These are phyloP conservation scores for Notarius lentiginosus DNA, from an alignment of 2,113 vertebrate species.

Conservation along the genomic window DNA sequence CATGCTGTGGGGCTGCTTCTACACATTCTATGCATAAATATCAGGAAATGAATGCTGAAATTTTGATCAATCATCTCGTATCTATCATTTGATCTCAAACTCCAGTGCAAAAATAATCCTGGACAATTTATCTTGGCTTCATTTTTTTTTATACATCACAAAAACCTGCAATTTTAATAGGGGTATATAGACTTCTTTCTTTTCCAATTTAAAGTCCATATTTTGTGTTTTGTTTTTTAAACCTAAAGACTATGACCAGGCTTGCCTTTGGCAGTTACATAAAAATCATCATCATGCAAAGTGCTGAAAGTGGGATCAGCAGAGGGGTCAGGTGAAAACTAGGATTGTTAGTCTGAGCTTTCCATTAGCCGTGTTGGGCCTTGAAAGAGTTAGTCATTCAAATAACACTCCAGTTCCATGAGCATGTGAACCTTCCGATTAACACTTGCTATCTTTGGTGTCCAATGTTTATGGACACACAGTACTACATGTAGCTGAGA, in stretches of 20 bases:
- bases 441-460: background rate
- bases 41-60: background rate
- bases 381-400: background rate
- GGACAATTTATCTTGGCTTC: background rate
- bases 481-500: background rate
- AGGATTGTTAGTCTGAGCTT: constrained; percentile 69
- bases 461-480: background rate
- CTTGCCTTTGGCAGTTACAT: background rate
- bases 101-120: background rate
- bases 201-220: background rate
- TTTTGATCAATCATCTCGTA: background rate
- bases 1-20: background rate
- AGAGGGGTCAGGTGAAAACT: constrained; percentile 30
- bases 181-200: background rate
- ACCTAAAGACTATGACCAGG: background rate
- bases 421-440: background rate
- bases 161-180: background rate
- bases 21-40: background rate
- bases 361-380: constrained; percentile 54
- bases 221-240: background rate
- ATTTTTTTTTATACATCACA: background rate
- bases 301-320: constrained; percentile 4
- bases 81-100: background rate
- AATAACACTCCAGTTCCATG: background rate
- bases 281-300: constrained; percentile 42